Evolutionary conservation across 2,797 vertebrate genomes (phyloP), one percentile per base, ranked within the genome.

Genomic region (Diplodus sargus): DNA sequence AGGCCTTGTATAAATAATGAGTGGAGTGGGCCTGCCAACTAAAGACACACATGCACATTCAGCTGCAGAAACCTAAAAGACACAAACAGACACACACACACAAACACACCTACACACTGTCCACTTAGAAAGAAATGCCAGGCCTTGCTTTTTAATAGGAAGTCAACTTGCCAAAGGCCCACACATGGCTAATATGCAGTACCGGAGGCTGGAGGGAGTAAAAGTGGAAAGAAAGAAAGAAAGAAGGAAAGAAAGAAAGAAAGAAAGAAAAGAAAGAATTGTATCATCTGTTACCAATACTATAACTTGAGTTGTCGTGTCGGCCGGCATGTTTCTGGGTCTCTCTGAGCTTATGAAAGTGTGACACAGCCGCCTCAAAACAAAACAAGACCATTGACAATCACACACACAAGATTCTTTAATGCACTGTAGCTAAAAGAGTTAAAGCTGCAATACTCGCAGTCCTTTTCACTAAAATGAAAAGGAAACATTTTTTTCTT

Each of bases 1-100:
- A 2, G 68, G 64, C 59, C 76, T 73, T 78, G 78, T 79, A 84
- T 86, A 88, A 88, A 86, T 87, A 85, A 78, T 69, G 52, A 85
- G 39, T 60, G 69, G 67, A 45, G 63, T 16, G 28, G 22, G 54
- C 8, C 63, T 62, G 78, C 84, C 78, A 84, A 42, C 57, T 28
- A 39, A 14, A 65, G 22, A 42, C 64, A 67, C 56, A 67, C 66
- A 67, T n/a, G 60, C 69, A 66, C 22, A 57, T 62, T 64, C 70
- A 67, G 59, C 62, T 34, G 65, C 14, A 78, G 39, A 10, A 48
- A 48, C 28, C 48, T 4, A 6, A 62, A 53, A 51, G 17, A 66
- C 47, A 59, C 56, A 62, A 2, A 57, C 52, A 47, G 12, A 2
- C 1, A 23, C 47, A 67, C 57, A 77, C 53, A 47, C 34, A 42